These are phyloP conservation scores for Cryptoprocta ferox DNA, from an alignment of 2,797 vertebrate genomes.

Conservation along the genomic window DNA sequence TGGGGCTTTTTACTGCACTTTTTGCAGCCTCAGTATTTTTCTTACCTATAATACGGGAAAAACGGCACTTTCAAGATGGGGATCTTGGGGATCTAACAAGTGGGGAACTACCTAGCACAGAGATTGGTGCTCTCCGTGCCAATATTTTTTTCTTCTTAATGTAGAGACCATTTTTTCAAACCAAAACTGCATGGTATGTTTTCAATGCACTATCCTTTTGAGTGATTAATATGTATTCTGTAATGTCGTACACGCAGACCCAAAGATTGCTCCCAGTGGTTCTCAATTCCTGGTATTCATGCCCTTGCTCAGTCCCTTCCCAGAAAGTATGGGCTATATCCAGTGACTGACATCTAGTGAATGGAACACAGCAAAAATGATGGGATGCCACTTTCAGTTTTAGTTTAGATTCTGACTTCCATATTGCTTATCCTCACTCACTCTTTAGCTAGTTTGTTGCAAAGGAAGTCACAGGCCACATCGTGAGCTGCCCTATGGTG, in stretches of 20 bases:
- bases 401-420: not conserved
- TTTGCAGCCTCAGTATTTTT: not conserved
- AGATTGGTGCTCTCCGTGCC: not conserved
- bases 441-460: not conserved
- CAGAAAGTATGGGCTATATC: fast-evolving
- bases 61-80: not conserved
- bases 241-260: not conserved
- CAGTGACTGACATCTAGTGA: not conserved
- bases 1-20: not conserved
- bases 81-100: too few relatives aligned
- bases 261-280: not conserved
- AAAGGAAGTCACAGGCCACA: not conserved
- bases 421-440: not conserved
- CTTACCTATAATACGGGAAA: not conserved
- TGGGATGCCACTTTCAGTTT: not conserved
- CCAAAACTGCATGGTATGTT: not conserved
- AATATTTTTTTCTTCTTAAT: not conserved
- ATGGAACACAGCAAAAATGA: not conserved
- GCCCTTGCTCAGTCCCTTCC: not conserved
- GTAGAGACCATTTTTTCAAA: too few relatives aligned
- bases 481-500: not conserved
- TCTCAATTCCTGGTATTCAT: not conserved
- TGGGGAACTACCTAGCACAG: not conserved
- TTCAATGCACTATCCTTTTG: not conserved
- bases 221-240: not conserved